Evolutionary conservation across 1,140 invertebrate species (phyloP).

Genomic region (Brachionus calyciflorus): DNA sequence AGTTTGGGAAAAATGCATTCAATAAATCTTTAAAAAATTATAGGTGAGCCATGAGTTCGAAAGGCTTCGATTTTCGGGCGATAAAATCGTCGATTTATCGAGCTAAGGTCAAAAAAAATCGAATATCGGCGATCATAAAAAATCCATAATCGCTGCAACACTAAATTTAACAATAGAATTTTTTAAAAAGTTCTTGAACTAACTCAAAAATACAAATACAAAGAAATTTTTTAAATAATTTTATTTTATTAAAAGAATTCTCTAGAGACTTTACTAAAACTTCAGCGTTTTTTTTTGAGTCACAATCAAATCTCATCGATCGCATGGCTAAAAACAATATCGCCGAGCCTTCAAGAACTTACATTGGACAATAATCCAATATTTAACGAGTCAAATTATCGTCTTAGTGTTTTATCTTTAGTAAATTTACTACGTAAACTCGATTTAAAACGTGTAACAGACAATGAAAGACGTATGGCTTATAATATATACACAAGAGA

Average conservation of each 20-base stretch:
- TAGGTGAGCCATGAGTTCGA: background rate
- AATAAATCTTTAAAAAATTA: background rate
- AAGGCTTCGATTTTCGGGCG: too few species aligned
- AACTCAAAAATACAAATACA: too few species aligned
- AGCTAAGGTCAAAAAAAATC: too few species aligned
- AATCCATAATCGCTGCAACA: too few species aligned
- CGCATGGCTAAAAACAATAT: constrained; percentile 26
- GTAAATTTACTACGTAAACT: constrained; percentile 50
- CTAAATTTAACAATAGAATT: too few species aligned
- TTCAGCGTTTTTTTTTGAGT: constrained; percentile 77
- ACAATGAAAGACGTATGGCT: constrained; percentile 31
- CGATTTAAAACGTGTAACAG: constrained; percentile 48
- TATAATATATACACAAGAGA: background rate
- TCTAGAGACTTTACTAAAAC: constrained; percentile 73
- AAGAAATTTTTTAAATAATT: background rate
- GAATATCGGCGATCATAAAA: too few species aligned
- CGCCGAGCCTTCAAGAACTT: constrained; percentile 51
- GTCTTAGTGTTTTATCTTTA: constrained; percentile 50
- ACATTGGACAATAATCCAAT: constrained; percentile 53
- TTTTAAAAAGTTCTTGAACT: too few species aligned
- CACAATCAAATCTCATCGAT: constrained; percentile 73
- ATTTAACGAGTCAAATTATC: constrained; percentile 50
- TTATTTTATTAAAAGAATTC: constrained; percentile 65
- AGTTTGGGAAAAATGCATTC: too few species aligned
- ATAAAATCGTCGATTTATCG: too few species aligned